phyloP scores from a whole-genome alignment of 1,140 invertebrate genomes.

The Leptonema lineaticorne region DNA sequence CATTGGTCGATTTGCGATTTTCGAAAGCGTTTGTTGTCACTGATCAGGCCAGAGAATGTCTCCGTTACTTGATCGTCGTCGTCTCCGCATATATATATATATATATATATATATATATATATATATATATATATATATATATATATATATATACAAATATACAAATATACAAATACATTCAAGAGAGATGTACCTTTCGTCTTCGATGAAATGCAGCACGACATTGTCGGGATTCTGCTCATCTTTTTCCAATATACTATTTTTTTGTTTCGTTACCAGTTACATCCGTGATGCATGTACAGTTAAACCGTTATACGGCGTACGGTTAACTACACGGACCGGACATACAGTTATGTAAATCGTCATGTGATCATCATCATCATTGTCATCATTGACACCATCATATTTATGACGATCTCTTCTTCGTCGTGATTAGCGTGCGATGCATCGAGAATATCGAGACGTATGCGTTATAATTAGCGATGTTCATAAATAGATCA shows the following conservation, averaged over 20 bases:
- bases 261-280: no score
- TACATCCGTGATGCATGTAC: neutral
- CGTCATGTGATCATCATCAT: constrained; percentile 6
- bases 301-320: constrained; percentile 5
- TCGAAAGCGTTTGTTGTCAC: neutral
- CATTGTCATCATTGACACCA: neutral
- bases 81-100: no score
- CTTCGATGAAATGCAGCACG: neutral
- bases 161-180: no score
- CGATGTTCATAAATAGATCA: neutral
- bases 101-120: no score
- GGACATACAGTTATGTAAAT: constrained; percentile 14
- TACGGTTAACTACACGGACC: neutral
- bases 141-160: no score
- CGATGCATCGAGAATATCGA: neutral
- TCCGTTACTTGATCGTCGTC: neutral
- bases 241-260: no score
- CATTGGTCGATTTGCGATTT: neutral
- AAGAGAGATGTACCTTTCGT: no score
- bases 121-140: no score
- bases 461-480: neutral
- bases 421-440: neutral
- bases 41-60: neutral
- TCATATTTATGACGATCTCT: neutral
- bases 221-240: neutral